Conservation (phyloP, 2,113 vertebrate genomes). For the Addax nasomaculatus region DNA sequence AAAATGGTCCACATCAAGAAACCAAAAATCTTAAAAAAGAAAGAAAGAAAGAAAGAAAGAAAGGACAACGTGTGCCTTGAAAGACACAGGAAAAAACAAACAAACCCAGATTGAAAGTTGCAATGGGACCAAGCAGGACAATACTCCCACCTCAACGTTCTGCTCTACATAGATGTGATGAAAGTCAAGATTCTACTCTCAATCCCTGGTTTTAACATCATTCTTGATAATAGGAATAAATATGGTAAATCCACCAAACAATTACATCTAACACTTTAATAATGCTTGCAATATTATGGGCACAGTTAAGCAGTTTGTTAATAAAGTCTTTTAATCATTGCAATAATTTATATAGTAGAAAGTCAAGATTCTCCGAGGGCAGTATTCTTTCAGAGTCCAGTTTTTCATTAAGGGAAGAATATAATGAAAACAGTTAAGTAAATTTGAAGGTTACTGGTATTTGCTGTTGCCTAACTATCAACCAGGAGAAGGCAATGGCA, state of each 20-base stretch:
- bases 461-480: background rate
- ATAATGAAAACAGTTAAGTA: background rate
- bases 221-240: background rate
- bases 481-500: background rate
- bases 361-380: background rate
- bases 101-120: background rate
- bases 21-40: background rate
- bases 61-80: background rate
- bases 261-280: background rate
- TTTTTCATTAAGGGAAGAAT: background rate
- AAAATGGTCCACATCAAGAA: background rate
- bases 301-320: too few species aligned
- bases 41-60: too few species aligned
- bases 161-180: background rate
- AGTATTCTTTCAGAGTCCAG: background rate
- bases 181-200: background rate
- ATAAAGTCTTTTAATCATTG: background rate
- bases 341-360: background rate
- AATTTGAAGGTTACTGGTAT: background rate
- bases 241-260: background rate
- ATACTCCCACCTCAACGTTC: background rate
- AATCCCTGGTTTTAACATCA: background rate
- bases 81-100: rapidly evolving
- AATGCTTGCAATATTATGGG: background rate
- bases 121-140: background rate